Evolutionary conservation across 2,797 vertebrate genomes (phyloP), one percentile per base, ranked within the genome.

Genomic region (Phoeniculus purpureus): DNA sequence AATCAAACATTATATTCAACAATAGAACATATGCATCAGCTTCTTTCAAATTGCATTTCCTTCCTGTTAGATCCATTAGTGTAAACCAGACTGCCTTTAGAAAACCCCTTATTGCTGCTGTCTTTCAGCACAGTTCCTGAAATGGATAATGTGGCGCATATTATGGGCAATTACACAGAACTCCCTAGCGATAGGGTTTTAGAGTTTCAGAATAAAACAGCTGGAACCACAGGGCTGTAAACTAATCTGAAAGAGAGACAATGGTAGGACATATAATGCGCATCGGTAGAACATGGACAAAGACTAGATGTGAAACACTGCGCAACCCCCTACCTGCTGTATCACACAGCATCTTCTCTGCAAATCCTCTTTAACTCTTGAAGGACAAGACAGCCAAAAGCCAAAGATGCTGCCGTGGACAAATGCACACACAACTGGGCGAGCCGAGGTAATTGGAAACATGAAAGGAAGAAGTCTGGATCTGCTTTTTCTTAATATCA

Each of bases 11-110:
- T 98, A 98, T 98, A 98, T 98, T 97, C 98, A 97, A 98, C 98
- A 98, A 98, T 98, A 98, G 97, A 98, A 98, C 98, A 98, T 97
- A 98, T 98, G 98, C 98, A 98, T 98, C 98, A 98, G 98, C 98
- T 98, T 98, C 98, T 98, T 98, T 98, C 98, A 98, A 98, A 98
- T 98, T 98, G 98, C 98, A 98, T 98, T 99, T 98, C 98, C 98
- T 98, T 98, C 98, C 98, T 98, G 98, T 98, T 98, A 98, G 96
- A 96, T 98, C 98, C 98, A 98, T 99, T 99, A 99, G 98, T 89
- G 97, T 96, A 97, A 97, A 98, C 98, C 98, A 98, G 98, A 98
- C 98, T 97, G 98, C 98, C 98, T 98, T 98, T 97, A 98, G 97
- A 98, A 98, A 98, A 98, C 97, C 97, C 98, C 98, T 98, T 97